Percentiles rank a stretch among this genome's conserved stretches.
phyloP scores from a whole-genome alignment of 2,888 invertebrate genomes.

The Lasioglossum leucozonium region DNA sequence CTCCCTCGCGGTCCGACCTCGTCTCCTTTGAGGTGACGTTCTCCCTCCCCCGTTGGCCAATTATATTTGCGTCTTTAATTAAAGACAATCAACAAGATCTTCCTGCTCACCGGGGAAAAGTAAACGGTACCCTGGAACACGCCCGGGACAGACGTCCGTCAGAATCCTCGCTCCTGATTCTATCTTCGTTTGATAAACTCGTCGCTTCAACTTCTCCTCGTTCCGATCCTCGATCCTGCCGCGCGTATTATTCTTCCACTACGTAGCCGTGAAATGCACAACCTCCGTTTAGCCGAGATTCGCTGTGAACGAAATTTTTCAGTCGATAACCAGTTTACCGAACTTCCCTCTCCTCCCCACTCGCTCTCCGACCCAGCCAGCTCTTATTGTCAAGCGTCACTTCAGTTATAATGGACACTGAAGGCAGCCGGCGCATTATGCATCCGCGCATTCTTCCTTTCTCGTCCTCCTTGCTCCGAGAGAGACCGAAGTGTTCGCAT shows the following conservation, averaged over 20 bases:
- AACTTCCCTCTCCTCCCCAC: background rate
- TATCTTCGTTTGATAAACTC: conserved; percentile 19
- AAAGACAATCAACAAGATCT: conserved; percentile 63
- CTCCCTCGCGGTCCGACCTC: conserved; percentile 70
- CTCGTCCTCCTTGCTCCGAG: background rate
- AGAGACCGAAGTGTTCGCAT: background rate
- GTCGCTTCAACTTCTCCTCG: background rate
- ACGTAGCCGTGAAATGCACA: background rate
- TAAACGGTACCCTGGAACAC: conserved; percentile 12
- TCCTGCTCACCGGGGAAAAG: background rate
- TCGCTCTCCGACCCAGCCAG: background rate
- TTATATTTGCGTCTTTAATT: conserved; percentile 68
- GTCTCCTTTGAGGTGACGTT: conserved; percentile 39
- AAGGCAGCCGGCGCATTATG: background rate
- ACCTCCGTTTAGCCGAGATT: background rate
- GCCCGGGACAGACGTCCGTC: background rate
- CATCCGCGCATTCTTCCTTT: conserved; percentile 2
- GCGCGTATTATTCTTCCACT: background rate
- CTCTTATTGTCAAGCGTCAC: conserved; percentile 17
- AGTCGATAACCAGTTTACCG: background rate
- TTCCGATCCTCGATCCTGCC: background rate
- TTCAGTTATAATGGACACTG: conserved; percentile 6
- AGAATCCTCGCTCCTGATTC: conserved; percentile 7
- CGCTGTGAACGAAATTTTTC: background rate
- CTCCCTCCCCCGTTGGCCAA: conserved; percentile 50